Base-by-base conservation (phyloP, 2,888 invertebrate species). In the Morpho deidamia region DNA sequence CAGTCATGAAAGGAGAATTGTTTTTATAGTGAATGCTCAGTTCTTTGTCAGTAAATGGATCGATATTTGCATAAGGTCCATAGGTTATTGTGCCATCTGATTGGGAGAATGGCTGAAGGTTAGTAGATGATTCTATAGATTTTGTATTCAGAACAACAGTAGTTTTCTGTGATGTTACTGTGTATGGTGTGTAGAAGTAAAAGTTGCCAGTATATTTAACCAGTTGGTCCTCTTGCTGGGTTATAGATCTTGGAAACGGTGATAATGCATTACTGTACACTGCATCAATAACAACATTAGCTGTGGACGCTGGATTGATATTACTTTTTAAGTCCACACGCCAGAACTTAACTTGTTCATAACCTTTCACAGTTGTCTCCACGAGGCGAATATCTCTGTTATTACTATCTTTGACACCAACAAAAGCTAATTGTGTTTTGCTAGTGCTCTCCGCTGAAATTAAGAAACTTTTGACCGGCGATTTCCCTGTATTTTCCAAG, bases 1-100 rank as follows among this genome's bases (percentile, higher is more conserved):
- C 97, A n/a, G 97, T 96, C 63, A 99, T 85, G 83, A 99, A 99
- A 34, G 99, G 98, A 40, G 95, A 92, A 77, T 98, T 98, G 81
- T 99, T 99, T 82, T 99, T 99, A 76, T 95, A 99, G 80, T 99
- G 99, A 37, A 99, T 90, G 40, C 87, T 87, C 65, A 99, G 77
- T 63, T 94, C 92, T 63, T 94, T 93, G 61, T 87, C 78, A 11
- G 89, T 80, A 57, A 91, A 91, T 7, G 87, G 90, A 58, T 91
- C 87, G 55, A 94, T 90, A 66, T 96, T 94, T 52, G 94, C 92
- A 76, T 95, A 98, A 0, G 98, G 95, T 7, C 99, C 99, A 78
- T 97, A 98, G 1, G 91, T 92, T 45, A 99, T 92, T n/a, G 92
- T 91, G 32, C 93, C 94, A 60, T 97, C 97, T 47, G 93, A 92